phyloP scores from a whole-genome alignment of 1,140 invertebrate species.

The Bombus cullumanus region DNA sequence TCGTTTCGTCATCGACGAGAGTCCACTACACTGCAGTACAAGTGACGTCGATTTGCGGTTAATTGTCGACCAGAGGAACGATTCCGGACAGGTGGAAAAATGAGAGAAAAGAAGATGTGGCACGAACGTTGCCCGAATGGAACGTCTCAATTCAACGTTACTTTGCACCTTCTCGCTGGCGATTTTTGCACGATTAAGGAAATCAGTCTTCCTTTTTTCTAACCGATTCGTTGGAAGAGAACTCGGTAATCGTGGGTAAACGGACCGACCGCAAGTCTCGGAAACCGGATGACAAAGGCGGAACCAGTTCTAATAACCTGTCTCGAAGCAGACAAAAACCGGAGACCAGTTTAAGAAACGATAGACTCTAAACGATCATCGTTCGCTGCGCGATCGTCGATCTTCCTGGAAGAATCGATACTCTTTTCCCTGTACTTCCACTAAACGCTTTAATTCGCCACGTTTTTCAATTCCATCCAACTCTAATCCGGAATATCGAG shows the following conservation, averaged over 20 bases:
- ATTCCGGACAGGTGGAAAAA: neutral
- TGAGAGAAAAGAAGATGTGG: too few species aligned
- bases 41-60: neutral
- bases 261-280: slow-evolving; percentile 22
- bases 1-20: too few species aligned
- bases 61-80: neutral
- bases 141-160: slow-evolving; percentile 36
- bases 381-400: slow-evolving; percentile 26
- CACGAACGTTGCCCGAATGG: neutral
- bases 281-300: slow-evolving; percentile 54
- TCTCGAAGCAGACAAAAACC: slow-evolving; percentile 49
- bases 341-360: slow-evolving; percentile 51
- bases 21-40: too few species aligned
- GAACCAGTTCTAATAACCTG: slow-evolving; percentile 64
- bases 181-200: slow-evolving; percentile 51
- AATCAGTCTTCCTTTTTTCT: slow-evolving; percentile 27
- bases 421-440: neutral
- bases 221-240: slow-evolving; percentile 24
- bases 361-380: slow-evolving; percentile 46
- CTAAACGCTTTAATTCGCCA: slow-evolving; percentile 20
- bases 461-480: neutral
- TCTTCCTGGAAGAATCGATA: slow-evolving; percentile 46
- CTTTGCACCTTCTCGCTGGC: neutral
- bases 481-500: neutral
- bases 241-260: slow-evolving; percentile 55